Evolutionary conservation across 2,888 invertebrate genomes (phyloP), one percentile per base, ranked within the genome.

Genomic region (Noctua janthe): DNA sequence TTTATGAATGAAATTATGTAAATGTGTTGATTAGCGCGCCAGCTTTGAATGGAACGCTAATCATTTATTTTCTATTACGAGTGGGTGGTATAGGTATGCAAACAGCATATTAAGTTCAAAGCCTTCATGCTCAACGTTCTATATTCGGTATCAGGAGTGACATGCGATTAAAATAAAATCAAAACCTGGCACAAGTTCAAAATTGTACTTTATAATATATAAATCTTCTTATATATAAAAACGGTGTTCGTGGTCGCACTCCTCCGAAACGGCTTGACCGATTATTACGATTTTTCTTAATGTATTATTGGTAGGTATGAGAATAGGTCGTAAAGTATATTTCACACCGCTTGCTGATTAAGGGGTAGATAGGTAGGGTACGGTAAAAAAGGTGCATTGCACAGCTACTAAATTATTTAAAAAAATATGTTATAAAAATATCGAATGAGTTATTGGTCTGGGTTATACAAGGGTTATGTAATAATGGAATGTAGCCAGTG

Each of bases 391-490:
- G 7, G 1, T 39, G 39, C 39, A 39, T 39, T 39, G 39, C 43
- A 43, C 43, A 43, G 39, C 43, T 8, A 43, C 43, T 7, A 43
- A 43, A 56, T 56, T 51, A 47, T 11, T 11, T 6, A 51, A 35
- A 51, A 51, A 51, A 51, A 20, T 51, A 47, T 47, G 11, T 47
- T 47, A 54, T 43, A 70, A 59, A 43, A 23, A 43, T 70, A 69
- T 39, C 29, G 71, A 74, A 74, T 82, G 20, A 67, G 39, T 69
- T 64, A 72, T 64, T 75, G 35, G 56, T 71, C 49, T 77, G 71
- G 62, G 59, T 62, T 35, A 49, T 20, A 81, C 64, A 85, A 85
- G 23, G 75, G 62, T 56, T 56, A 69, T 47, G 43, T 85, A 83
- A 85, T 81, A 69, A 51, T 15, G 13, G 29, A 73, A 76, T 71